phyloP scores from a whole-genome alignment of 2,797 vertebrate genomes.

The Buceros bicornis region DNA sequence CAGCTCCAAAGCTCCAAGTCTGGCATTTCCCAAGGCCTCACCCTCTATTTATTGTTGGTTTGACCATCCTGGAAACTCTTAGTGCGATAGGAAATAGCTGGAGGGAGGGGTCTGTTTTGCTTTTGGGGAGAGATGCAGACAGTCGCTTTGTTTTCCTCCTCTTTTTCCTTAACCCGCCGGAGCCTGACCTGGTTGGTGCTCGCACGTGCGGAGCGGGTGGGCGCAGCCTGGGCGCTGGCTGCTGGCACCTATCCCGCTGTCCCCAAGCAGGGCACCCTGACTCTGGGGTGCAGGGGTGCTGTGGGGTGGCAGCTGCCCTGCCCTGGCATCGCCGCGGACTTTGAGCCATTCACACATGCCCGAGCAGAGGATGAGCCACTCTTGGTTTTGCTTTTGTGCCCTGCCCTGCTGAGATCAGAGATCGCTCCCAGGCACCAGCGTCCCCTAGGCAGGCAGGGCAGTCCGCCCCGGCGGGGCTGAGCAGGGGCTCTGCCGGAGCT shows the following conservation, averaged over 20 bases:
- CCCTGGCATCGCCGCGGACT: accelerated
- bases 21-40: constrained; percentile 50
- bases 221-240: background rate
- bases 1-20: background rate
- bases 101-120: constrained; percentile 42
- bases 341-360: background rate
- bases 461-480: background rate
- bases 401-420: background rate
- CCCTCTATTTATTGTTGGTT: constrained; percentile 48
- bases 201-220: accelerated
- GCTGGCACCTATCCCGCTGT: accelerated
- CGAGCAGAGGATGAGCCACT: background rate
- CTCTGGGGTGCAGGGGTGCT: background rate
- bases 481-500: background rate
- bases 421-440: accelerated
- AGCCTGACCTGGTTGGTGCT: background rate
- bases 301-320: background rate
- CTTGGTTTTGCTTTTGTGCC: background rate
- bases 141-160: constrained; percentile 20
- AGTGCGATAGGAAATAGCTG: constrained; percentile 50
- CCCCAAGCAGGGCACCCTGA: accelerated
- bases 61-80: constrained; percentile 62
- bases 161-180: background rate
- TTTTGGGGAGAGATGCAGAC: background rate
- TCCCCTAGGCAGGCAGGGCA: background rate